These are phyloP conservation scores for Hyposmocoma kahamanoa DNA, from an alignment of 1,140 invertebrate genomes.

Conservation along the genomic window DNA sequence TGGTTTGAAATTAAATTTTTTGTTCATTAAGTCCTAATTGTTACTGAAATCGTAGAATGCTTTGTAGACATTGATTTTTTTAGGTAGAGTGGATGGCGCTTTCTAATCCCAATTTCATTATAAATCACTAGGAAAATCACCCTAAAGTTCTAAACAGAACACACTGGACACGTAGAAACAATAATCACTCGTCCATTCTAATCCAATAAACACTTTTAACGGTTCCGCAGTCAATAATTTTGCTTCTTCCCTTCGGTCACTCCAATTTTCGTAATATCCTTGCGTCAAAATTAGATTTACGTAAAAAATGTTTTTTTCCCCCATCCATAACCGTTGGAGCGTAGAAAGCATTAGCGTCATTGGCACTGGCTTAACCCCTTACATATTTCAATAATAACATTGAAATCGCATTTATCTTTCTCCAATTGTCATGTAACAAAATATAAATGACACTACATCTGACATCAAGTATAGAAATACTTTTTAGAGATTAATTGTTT, in stretches of 20 bases:
- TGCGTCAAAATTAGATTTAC: slow-evolving; percentile 59
- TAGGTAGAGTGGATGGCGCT: no score
- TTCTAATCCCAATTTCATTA: no score
- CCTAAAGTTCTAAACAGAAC: no score
- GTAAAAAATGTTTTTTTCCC: slow-evolving; percentile 45
- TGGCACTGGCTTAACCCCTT: slow-evolving; percentile 35
- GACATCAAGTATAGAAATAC: background rate
- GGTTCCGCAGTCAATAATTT: slow-evolving; percentile 48
- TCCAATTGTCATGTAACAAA: slow-evolving; percentile 38
- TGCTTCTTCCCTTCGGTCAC: slow-evolving; percentile 44
- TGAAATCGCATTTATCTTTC: slow-evolving; percentile 50
- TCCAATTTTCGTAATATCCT: slow-evolving; percentile 54
- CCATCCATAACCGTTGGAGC: slow-evolving; percentile 31
- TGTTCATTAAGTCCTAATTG: no score
- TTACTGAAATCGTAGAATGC: no score
- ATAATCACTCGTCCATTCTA: slow-evolving; percentile 32
- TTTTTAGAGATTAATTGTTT: slow-evolving; percentile 39
- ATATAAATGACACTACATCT: background rate
- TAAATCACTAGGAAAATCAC: no score
- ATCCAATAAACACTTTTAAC: slow-evolving; percentile 50
- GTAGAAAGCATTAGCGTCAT: slow-evolving; percentile 49
- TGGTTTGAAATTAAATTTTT: no score
- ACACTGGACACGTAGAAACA: background rate
- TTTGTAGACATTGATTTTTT: no score
- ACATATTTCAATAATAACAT: slow-evolving; percentile 39